Conservation (phyloP, 2,113 vertebrate species). For the Catagonus wagneri region DNA sequence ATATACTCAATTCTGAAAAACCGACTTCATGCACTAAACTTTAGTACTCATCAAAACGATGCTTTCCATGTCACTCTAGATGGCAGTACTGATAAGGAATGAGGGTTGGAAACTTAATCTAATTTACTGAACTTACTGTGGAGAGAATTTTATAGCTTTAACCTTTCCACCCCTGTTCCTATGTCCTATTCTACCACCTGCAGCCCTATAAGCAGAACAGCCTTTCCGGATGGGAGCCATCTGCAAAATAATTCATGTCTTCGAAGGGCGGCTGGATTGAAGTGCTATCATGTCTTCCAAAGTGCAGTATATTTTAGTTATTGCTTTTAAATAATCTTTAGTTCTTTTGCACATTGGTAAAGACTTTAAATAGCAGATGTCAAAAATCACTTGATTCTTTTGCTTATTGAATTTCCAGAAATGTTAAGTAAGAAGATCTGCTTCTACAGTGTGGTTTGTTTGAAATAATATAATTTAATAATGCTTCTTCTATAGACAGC, state of each 20-base stretch:
- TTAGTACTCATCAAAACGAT: conserved; percentile 23
- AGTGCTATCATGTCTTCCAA: conserved; percentile 85
- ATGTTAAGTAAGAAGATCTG: conserved; percentile 68
- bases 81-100: conserved; percentile 84
- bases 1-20: conserved; percentile 55
- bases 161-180: conserved; percentile 82
- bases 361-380: conserved; percentile 86
- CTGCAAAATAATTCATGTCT: conserved; percentile 86
- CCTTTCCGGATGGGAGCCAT: conserved; percentile 84
- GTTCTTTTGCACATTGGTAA: conserved; percentile 80
- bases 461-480: conserved; percentile 73
- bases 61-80: conserved; percentile 76
- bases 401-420: conserved; percentile 78
- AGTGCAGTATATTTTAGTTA: conserved; percentile 83
- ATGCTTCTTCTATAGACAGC: conserved; percentile 45
- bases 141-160: conserved; percentile 77
- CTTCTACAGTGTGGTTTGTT: conserved; percentile 55
- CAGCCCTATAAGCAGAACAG: conserved; percentile 83
- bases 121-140: conserved; percentile 75
- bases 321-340: conserved; percentile 84
- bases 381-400: conserved; percentile 82
- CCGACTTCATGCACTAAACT: not conserved
- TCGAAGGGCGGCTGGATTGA: conserved; percentile 82
- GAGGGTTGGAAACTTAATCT: conserved; percentile 65
- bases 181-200: conserved; percentile 84